Conservation (phyloP, 2,113 vertebrate genomes). For the Caloenas nicobarica region DNA sequence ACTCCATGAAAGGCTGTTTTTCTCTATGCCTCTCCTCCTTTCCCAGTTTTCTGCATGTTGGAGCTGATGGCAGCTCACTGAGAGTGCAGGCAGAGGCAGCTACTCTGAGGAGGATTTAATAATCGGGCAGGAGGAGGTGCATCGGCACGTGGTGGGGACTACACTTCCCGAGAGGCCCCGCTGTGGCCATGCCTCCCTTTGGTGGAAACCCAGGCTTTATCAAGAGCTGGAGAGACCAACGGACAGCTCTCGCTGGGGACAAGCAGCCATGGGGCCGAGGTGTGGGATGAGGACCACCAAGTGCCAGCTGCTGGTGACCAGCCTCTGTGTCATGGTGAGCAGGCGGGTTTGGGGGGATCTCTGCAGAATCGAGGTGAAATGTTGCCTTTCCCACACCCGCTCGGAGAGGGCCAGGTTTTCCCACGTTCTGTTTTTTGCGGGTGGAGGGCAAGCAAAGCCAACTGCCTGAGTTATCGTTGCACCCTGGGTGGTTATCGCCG, state of each 20-base stretch:
- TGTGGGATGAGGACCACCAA: conserved; percentile 54
- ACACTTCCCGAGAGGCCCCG: conserved; percentile 59
- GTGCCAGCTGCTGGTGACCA: conserved; percentile 68
- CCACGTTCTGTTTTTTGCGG: background rate
- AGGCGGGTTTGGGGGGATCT: background rate
- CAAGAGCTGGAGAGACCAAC: conserved; percentile 19
- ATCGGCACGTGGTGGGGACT: background rate
- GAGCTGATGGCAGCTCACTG: background rate
- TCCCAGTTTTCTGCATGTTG: background rate
- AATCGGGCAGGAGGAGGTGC: background rate
- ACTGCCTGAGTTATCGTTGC: background rate
- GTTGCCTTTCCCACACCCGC: background rate
- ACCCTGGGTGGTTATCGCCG: background rate
- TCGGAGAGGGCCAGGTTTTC: background rate
- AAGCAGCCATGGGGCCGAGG: conserved; percentile 18
- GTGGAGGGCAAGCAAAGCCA: background rate
- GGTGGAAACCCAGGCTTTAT: conserved; percentile 42
- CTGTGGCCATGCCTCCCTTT: conserved; percentile 9
- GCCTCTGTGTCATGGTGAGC: conserved; percentile 70
- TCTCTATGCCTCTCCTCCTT: background rate
- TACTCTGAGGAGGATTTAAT: background rate
- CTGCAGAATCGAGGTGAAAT: background rate
- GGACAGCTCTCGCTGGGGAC: background rate
- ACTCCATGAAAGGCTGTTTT: background rate
- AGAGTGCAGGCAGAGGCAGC: background rate